Evolutionary conservation across 2,113 vertebrate species (phyloP).

Genomic region (Choloepus hoffmanni): DNA sequence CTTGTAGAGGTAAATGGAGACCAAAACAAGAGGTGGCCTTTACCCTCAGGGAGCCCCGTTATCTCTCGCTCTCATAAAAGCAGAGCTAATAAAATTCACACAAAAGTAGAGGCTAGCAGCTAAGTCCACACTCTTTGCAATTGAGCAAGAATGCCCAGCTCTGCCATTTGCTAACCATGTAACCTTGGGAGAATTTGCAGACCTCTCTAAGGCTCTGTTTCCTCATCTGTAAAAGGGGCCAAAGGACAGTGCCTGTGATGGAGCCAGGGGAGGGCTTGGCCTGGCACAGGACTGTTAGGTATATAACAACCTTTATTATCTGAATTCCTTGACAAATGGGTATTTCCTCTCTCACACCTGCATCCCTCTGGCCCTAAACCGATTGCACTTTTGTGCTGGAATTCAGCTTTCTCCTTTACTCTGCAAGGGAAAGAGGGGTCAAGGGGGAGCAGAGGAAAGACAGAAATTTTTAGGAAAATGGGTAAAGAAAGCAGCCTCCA

Average conservation of each 20-base stretch:
- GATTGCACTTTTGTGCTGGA: rapidly evolving
- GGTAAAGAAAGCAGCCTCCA: neutral
- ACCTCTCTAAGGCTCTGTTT: neutral
- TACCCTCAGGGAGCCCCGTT: neutral
- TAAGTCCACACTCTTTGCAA: neutral
- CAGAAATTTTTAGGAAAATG: neutral
- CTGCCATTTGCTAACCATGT: neutral
- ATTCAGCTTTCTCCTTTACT: neutral
- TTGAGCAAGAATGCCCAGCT: neutral
- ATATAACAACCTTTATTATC: rapidly evolving
- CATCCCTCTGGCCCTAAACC: rapidly evolving
- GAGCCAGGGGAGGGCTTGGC: neutral
- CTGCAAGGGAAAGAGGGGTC: neutral
- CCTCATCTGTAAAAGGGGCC: neutral
- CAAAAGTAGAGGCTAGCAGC: neutral
- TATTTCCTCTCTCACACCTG: neutral
- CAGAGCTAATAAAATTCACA: neutral
- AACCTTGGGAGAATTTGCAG: neutral
- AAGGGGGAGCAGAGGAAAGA: neutral
- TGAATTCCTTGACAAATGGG: neutral
- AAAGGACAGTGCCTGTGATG: rapidly evolving
- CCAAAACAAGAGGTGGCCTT: neutral
- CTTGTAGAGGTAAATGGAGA: neutral
- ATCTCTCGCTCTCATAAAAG: neutral
- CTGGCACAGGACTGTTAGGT: neutral